These are phyloP conservation scores for Cheilosia vulpina DNA, from an alignment of 2,888 invertebrate genomes.

Conservation along the genomic window DNA sequence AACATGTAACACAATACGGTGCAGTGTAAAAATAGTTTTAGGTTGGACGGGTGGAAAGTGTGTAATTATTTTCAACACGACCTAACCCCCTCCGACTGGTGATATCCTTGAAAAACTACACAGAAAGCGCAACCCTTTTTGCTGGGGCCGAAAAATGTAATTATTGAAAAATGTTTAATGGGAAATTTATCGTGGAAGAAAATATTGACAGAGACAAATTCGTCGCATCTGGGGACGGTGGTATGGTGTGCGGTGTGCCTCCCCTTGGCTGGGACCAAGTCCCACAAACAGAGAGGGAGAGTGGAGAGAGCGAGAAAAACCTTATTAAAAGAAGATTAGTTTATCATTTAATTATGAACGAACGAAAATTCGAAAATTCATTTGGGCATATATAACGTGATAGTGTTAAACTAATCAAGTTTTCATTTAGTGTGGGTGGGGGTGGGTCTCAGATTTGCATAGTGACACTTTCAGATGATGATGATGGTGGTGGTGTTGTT, in stretches of 20 bases:
- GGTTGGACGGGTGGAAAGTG: constrained; percentile 19
- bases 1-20: constrained; percentile 62
- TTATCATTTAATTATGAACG: constrained; percentile 82
- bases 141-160: constrained; percentile 70
- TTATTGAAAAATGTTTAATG: constrained; percentile 75
- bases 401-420: constrained; percentile 75
- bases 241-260: background rate
- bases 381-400: constrained; percentile 75
- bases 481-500: constrained; percentile 19
- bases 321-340: constrained; percentile 82
- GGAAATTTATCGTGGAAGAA: constrained; percentile 74
- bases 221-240: constrained; percentile 15
- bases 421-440: constrained; percentile 52
- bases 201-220: constrained; percentile 74
- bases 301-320: constrained; percentile 58
- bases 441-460: constrained; percentile 31
- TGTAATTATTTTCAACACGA: constrained; percentile 68
- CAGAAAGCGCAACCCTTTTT: constrained; percentile 56
- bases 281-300: constrained; percentile 20
- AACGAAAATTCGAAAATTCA: constrained; percentile 75
- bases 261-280: background rate
- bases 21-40: constrained; percentile 45
- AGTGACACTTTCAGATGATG: constrained; percentile 24
- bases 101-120: constrained; percentile 56
- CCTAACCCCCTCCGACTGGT: constrained; percentile 4